Evolutionary conservation across 2,888 invertebrate genomes (phyloP).

Genomic region (Polyommatus iphigenia): DNA sequence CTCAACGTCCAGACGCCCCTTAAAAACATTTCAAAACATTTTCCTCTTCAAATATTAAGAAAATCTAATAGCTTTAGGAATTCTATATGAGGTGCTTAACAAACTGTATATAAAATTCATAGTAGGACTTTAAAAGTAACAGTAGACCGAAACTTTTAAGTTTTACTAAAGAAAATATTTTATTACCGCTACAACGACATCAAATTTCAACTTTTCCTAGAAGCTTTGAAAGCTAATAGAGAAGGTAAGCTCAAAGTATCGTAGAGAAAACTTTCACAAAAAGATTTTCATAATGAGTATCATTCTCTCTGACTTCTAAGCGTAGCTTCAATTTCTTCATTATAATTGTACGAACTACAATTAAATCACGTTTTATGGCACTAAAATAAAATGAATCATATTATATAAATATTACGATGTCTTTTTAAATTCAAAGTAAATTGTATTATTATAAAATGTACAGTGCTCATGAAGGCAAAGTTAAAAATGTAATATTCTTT

Average conservation of each 20-base stretch:
- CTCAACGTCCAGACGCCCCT: background rate
- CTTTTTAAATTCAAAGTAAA: too few species aligned
- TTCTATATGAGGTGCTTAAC: background rate
- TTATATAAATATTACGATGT: too few species aligned
- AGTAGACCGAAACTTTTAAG: background rate
- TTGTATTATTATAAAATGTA: too few species aligned
- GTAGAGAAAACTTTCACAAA: background rate
- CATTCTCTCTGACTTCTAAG: background rate
- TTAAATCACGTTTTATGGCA: background rate
- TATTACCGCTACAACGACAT: slow-evolving; percentile 7
- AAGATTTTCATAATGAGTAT: background rate
- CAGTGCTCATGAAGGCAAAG: background rate
- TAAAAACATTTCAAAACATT: background rate
- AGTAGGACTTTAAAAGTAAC: background rate
- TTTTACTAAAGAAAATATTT: slow-evolving; percentile 17
- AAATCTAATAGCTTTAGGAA: slow-evolving; percentile 1
- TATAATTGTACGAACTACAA: background rate
- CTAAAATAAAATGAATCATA: background rate
- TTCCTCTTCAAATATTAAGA: background rate
- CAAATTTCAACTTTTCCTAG: background rate
- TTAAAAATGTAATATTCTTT: background rate
- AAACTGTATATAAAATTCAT: background rate
- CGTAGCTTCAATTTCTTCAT: background rate
- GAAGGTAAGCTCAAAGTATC: background rate
- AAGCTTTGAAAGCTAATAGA: background rate